Percentiles rank a stretch among this genome's conserved stretches.
Evolutionary conservation across 1,140 invertebrate species (phyloP).

Genomic region (Zaprionus ghesquierei): DNA sequence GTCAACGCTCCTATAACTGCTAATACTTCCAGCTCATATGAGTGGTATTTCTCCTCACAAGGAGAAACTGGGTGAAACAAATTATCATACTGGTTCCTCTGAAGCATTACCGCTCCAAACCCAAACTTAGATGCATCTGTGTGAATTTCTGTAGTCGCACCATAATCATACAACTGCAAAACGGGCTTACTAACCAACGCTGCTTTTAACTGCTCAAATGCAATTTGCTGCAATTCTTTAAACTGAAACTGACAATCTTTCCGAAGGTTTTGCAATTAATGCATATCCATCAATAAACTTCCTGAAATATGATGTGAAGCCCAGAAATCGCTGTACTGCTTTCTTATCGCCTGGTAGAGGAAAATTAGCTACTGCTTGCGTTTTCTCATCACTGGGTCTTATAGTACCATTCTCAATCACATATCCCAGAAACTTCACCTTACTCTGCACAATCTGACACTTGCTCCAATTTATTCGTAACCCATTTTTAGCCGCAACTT

Average conservation of each 20-base stretch:
- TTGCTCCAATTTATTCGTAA: constrained; percentile 11
- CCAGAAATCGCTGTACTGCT: constrained; percentile 20
- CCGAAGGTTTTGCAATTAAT: constrained; percentile 19
- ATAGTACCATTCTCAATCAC: not conserved
- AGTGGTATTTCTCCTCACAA: constrained; percentile 53
- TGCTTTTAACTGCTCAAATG: no score
- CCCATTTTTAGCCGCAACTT: not conserved
- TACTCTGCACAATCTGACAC: constrained; percentile 14
- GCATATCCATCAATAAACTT: constrained; percentile 1
- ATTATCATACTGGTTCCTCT: not conserved
- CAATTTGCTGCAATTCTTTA: not conserved
- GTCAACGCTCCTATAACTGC: constrained; percentile 37
- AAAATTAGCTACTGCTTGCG: constrained; percentile 13
- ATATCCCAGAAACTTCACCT: constrained; percentile 12
- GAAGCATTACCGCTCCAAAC: not conserved
- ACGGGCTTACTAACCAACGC: no score
- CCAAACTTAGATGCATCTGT: constrained; percentile 30
- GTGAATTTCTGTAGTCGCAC: constrained; percentile 19
- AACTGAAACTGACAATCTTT: no score
- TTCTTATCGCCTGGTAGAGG: constrained; percentile 6
- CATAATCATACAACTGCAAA: no score
- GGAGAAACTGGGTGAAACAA: not conserved
- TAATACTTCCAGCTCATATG: constrained; percentile 59
- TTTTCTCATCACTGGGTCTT: no score
- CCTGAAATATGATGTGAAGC: constrained; percentile 1